Evolutionary conservation across 1,140 invertebrate species (phyloP).

Genomic region (Trialeurodes vaporariorum): DNA sequence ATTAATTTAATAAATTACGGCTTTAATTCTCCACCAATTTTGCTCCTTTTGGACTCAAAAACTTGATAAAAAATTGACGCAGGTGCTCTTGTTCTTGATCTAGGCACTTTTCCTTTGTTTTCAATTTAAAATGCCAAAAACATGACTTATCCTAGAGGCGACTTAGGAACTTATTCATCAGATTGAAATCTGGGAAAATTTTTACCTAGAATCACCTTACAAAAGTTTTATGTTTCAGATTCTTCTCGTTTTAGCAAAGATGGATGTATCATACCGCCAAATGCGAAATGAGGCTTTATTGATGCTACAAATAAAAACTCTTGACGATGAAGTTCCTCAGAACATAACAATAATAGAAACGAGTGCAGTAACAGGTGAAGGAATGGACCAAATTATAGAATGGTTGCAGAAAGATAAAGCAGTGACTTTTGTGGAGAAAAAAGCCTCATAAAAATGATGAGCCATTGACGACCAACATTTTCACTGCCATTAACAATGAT

Average conservation of each 20-base stretch:
- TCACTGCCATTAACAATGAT: too few species aligned
- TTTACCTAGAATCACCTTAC: too few species aligned
- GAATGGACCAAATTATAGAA: conserved; percentile 48
- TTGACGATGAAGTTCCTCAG: conserved; percentile 50
- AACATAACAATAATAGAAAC: conserved; percentile 54
- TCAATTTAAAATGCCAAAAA: conserved; percentile 18
- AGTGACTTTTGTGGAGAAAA: background rate
- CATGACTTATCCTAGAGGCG: conserved; percentile 1
- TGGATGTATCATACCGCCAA: conserved; percentile 67
- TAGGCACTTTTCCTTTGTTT: too few species aligned
- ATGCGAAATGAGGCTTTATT: conserved; percentile 69
- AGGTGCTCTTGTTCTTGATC: too few species aligned
- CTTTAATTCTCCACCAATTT: too few species aligned
- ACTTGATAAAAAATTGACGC: too few species aligned
- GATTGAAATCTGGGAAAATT: too few species aligned
- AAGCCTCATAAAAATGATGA: too few species aligned
- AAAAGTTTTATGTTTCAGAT: conserved; percentile 46
- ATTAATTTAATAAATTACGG: too few species aligned
- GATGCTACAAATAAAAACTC: conserved; percentile 55
- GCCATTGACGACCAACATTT: too few species aligned
- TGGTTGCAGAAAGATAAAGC: conserved; percentile 37
- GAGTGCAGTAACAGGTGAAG: conserved; percentile 55
- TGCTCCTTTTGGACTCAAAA: too few species aligned
- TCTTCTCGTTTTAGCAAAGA: conserved; percentile 61
- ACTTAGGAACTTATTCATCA: conserved; percentile 7